These are phyloP conservation scores for Tympanoctomys barrerae DNA, from an alignment of 2,797 vertebrate species.

Conservation along the genomic window DNA sequence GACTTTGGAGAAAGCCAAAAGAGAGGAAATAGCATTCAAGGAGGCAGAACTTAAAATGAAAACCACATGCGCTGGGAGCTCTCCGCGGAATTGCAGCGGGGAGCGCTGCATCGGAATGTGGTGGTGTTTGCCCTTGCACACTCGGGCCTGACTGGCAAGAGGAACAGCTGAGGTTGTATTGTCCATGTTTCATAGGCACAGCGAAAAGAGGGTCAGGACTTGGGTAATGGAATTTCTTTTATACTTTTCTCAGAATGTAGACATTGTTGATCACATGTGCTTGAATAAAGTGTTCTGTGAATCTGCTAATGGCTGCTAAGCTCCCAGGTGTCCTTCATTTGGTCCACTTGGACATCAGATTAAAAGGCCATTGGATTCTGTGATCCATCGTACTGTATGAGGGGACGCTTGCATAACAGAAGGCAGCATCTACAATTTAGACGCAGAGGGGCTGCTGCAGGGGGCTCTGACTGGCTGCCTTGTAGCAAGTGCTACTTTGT, in stretches of 20 bases:
- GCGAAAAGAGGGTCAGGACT: constrained; percentile 20
- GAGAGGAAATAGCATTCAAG: constrained; percentile 87
- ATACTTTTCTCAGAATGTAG: constrained; percentile 62
- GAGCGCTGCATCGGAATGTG: constrained; percentile 74
- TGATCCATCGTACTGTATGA: constrained; percentile 36
- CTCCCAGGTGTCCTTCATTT: constrained; percentile 81
- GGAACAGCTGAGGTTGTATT: constrained; percentile 69
- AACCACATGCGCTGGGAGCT: constrained; percentile 86
- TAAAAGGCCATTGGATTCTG: constrained; percentile 74
- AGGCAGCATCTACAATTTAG: constrained; percentile 75
- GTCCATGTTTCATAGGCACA: constrained; percentile 9
- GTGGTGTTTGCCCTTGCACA: constrained; percentile 74
- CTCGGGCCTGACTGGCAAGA: constrained; percentile 71
- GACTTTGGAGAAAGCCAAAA: constrained; percentile 85
- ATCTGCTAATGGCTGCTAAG: constrained; percentile 34
- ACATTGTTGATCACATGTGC: neutral
- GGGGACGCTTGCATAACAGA: constrained; percentile 62
- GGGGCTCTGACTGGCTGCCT: constrained; percentile 66
- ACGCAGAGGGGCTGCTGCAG: constrained; percentile 75
- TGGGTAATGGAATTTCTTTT: constrained; percentile 28
- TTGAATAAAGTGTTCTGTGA: constrained; percentile 57
- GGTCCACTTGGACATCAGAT: constrained; percentile 72
- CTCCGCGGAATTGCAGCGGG: constrained; percentile 84
- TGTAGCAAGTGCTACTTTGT: constrained; percentile 76
- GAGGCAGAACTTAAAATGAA: constrained; percentile 88